Evolutionary conservation across 2,113 vertebrate genomes (phyloP).

Genomic region (Phrynocephalus versicolor): DNA sequence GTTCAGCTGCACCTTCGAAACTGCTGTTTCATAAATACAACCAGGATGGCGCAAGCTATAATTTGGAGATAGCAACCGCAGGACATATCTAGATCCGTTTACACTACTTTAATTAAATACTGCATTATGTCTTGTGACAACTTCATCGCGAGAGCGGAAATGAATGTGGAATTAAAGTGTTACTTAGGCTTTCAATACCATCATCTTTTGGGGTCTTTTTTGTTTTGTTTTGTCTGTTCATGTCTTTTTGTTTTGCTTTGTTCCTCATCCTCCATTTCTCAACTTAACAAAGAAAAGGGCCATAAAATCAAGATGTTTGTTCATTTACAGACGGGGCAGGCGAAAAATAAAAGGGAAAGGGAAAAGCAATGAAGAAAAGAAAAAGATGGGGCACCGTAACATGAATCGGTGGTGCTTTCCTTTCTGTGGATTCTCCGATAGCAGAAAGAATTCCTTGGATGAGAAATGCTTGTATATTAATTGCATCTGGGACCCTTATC

Average conservation of each 20-base stretch:
- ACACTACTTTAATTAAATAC: conserved; percentile 81
- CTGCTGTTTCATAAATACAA: conserved; percentile 61
- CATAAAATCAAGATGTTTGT: conserved; percentile 75
- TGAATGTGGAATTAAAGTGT: conserved; percentile 81
- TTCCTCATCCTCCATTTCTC: conserved; percentile 64
- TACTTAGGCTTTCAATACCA: conserved; percentile 75
- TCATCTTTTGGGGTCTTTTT: conserved; percentile 32
- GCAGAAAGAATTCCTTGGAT: conserved; percentile 50
- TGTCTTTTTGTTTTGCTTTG: conserved; percentile 22
- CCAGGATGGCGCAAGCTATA: conserved; percentile 54
- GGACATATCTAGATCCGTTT: conserved; percentile 71
- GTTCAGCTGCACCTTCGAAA: conserved; percentile 55
- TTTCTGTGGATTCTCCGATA: conserved; percentile 52
- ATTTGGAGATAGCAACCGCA: conserved; percentile 74
- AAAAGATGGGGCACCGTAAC: conserved; percentile 9
- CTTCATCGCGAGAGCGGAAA: conserved; percentile 65
- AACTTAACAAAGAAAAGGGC: conserved; percentile 71
- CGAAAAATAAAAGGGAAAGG: neutral
- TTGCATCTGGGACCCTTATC: conserved; percentile 43
- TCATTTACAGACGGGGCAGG: conserved; percentile 75
- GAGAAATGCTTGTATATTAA: conserved; percentile 58
- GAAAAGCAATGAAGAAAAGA: neutral
- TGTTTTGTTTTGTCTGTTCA: conserved; percentile 22
- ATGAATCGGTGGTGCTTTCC: neutral
- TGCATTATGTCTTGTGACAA: conserved; percentile 79